Base-by-base conservation (phyloP, 2,888 invertebrate species). In the Druceiella hillmani region DNA sequence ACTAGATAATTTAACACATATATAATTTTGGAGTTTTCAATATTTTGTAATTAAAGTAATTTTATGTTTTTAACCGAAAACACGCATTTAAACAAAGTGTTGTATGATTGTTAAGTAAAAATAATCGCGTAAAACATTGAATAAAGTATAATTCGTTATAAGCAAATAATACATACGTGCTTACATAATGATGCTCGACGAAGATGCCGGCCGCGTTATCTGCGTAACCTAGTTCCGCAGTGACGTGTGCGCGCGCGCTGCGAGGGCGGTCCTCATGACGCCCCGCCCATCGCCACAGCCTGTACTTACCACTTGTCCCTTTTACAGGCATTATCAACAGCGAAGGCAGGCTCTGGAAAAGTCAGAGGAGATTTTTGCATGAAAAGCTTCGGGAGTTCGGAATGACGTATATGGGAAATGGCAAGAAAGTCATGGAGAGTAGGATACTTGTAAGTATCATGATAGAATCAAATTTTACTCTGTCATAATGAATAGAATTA, bases 341-440 rank as follows among this genome's bases (percentile, higher is more conserved):
- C 52, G 87, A 87, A 50, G 92, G 92, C 44, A 80, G 81, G 49
- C 69, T 92, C 52, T 93, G 93, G 93, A 90, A 89, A 62, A 88
- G 84, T 53, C 91, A 93, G 59, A 76, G 92, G 41, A 78, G 83
- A 47, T 93, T 92, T 65, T 71, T 92, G 34, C 90, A 91, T 58
- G 86, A 87, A 50, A 85, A 87, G 51, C 74, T 92, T 2, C 76
- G 90, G 12, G 80, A 82, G 51, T 87, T 92, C 54, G 92, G 92
- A 35, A 89, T 92, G 84, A 88, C 89, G 40, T 85, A 85, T 61
- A 77, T 86, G 66, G 87, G 87, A 34, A 78, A 78, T 47, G 84
- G 87, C 47, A 85, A 85, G 60, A 80, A 81, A 55, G 76, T 83
- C 52, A 85, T 92, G 84, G 89, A 91, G 62, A 76, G 75, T 41